Evolutionary conservation across 2,797 vertebrate genomes (phyloP).

Genomic region (Tenualosa ilisha): DNA sequence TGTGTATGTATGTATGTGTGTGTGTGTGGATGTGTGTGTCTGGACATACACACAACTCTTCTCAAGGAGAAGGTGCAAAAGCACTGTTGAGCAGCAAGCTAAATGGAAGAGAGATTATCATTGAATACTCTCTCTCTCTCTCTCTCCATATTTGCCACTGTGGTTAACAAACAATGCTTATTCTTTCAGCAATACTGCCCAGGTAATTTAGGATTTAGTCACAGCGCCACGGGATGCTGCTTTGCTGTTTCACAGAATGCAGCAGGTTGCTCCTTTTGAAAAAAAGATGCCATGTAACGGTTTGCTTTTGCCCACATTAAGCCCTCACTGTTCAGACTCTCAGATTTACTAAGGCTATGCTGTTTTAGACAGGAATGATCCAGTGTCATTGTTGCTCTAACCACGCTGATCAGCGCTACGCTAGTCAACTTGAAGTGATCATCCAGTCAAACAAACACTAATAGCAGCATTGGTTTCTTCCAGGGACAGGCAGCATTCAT

Average conservation of each 20-base stretch:
- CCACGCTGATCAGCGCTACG: background rate
- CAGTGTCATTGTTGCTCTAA: background rate
- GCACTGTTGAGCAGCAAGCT: background rate
- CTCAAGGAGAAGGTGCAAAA: background rate
- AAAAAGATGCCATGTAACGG: no score
- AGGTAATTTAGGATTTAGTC: no score
- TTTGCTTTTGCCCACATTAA: background rate
- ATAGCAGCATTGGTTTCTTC: slow-evolving; percentile 4
- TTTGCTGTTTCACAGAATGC: background rate
- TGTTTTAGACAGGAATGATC: background rate
- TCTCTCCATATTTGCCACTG: no score
- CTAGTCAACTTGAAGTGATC: background rate
- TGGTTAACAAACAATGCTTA: no score
- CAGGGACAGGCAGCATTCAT: background rate
- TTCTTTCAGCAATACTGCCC: no score
- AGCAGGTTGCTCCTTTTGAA: background rate
- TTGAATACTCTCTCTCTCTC: no score
- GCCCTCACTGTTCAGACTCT: no score
- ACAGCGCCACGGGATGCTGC: background rate
- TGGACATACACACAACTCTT: background rate
- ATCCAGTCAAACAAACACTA: background rate
- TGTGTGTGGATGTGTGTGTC: background rate
- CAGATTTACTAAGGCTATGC: background rate
- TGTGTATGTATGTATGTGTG: background rate
- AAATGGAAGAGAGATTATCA: background rate